Evolutionary conservation across 92 coral and sea anemone species (phyloP).

Genomic region (Porites evermanni): DNA sequence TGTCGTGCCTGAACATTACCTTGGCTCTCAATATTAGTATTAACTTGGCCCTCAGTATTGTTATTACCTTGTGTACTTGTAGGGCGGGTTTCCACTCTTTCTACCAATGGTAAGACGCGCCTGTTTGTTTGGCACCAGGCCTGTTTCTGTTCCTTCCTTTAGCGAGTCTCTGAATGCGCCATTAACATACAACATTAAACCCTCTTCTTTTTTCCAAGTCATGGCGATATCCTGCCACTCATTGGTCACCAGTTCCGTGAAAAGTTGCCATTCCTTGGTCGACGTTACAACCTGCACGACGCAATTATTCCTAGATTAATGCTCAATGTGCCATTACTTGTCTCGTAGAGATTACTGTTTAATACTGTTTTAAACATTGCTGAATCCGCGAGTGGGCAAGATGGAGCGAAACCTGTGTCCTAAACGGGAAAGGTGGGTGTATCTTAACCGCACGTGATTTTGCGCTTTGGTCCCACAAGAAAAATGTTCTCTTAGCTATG

Average conservation of each 20-base stretch:
- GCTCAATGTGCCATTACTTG: not conserved
- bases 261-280: slow-evolving; percentile 93
- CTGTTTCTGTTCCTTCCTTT: slow-evolving; percentile 78
- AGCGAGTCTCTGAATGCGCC: slow-evolving; percentile 98
- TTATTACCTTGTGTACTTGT: slow-evolving; percentile 87
- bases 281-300: slow-evolving; percentile 80
- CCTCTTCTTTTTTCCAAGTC: slow-evolving; percentile 98
- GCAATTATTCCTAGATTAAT: not conserved
- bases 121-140: slow-evolving; percentile 91
- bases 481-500: no score
- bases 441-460: no score
- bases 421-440: no score
- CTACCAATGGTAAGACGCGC: slow-evolving; percentile 95
- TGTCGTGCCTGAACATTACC: no score
- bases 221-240: slow-evolving; percentile 97
- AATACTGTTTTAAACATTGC: no score
- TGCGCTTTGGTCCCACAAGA: no score
- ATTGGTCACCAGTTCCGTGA: slow-evolving; percentile 90
- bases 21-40: not conserved
- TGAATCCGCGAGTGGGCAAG: no score
- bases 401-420: no score
- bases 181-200: slow-evolving; percentile 90
- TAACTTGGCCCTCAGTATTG: not conserved
- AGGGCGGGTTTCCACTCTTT: slow-evolving; percentile 93
- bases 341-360: no score